Evolutionary conservation across 2,797 vertebrate genomes (phyloP), one percentile per base, ranked within the genome.

Genomic region (Champsocephalus gunnari): DNA sequence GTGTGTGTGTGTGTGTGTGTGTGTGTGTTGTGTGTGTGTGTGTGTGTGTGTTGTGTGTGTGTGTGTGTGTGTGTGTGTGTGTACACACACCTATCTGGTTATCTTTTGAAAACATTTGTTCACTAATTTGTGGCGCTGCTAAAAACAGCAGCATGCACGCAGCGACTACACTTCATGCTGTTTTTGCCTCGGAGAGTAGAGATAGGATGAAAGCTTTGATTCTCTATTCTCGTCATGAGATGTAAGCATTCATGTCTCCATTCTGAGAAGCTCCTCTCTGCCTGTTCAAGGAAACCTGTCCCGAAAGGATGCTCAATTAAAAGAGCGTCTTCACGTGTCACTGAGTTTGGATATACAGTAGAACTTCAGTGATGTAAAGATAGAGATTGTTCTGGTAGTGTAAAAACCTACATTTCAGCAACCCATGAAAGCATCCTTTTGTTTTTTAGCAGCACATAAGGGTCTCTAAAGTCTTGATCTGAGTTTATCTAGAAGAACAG

Each of bases 21-120:
- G 73, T 67, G 66, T 34, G 66, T 78, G 28, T 76, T 69, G 63
- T 12, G 5, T 65, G 17, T 1, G 6, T 71, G 81, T 47, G 34
- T 38, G 34, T 38, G 63, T n/a, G n/a, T n/a, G n/a, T n/a, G n/a
- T n/a, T 59, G 59, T 70, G 73, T 67, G 66, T 34, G 66, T 78
- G 28, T 76, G 55, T 69, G 63, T 11, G 5, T 65, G 17, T 1
- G 6, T 71, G 81, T 47, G 34, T 34, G 66, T 78, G 28, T 76
- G 55, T 69, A 60, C 1, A 4, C 67, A 80, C 44, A 17, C 21
- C 73, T 81, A 82, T 90, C 76, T 83, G 61, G 69, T 83, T 38
- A 79, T 88, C 69, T 44, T 64, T 16, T 3, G 3, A 41, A 64
- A 55, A 47, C 58, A 69, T 65, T 70, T 53, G 62, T 57, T 68